Conservation (phyloP, 2,888 invertebrate genomes). For the Ochlodes sylvanus region DNA sequence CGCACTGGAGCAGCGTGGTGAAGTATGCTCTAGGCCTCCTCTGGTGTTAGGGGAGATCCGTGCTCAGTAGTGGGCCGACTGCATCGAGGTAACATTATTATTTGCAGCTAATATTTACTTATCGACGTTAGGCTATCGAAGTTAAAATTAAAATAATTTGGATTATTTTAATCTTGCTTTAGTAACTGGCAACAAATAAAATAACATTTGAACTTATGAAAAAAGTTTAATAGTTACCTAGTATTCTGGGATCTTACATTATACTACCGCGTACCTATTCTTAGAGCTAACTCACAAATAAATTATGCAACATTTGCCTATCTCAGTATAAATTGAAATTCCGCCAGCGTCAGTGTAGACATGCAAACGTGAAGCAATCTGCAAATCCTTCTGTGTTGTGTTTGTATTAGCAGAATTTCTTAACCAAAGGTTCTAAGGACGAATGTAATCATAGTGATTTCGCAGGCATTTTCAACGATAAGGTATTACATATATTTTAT, state of each 20-base stretch:
- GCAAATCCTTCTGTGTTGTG: slow-evolving; percentile 18
- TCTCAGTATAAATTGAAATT: slow-evolving; percentile 32
- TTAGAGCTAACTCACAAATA: slow-evolving; percentile 28
- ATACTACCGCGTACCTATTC: slow-evolving; percentile 17
- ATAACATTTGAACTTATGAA: background rate
- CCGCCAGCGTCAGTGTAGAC: slow-evolving; percentile 20
- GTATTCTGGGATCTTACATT: slow-evolving; percentile 13
- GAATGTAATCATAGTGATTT: background rate
- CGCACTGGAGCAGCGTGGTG: no score
- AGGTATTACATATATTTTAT: no score
- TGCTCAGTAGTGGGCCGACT: no score
- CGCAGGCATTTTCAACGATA: no score
- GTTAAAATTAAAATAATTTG: no score
- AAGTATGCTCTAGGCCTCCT: no score
- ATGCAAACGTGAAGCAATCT: slow-evolving; percentile 25
- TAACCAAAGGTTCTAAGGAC: slow-evolving; percentile 13
- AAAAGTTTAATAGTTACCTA: slow-evolving; percentile 1
- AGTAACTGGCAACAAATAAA: slow-evolving; percentile 6
- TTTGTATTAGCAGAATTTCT: slow-evolving; percentile 36
- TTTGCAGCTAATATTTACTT: no score
- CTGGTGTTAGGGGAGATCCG: no score
- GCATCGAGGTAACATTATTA: background rate
- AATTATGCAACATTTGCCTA: slow-evolving; percentile 37
- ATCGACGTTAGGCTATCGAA: no score
- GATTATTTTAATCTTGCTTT: background rate